These are phyloP conservation scores for Serrognathus titanus DNA, from an alignment of 2,888 invertebrate genomes.

Conservation along the genomic window DNA sequence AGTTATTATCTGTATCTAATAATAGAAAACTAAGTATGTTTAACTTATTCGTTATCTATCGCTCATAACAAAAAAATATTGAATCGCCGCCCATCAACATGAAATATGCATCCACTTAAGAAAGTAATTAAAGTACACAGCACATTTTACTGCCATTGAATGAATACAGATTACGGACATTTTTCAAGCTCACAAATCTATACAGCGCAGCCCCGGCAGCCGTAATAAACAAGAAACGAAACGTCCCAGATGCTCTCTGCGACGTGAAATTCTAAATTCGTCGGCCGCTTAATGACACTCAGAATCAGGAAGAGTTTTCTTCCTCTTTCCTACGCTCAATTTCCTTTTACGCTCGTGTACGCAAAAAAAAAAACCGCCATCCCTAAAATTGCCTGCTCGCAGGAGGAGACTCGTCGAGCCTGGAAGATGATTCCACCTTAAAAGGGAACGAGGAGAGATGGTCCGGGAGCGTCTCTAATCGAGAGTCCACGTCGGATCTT, in stretches of 20 bases:
- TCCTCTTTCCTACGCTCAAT: not conserved
- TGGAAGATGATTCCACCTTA: conserved; percentile 57
- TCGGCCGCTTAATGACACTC: not conserved
- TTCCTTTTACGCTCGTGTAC: not conserved
- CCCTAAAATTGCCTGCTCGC: not conserved
- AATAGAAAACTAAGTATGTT: too few relatives aligned
- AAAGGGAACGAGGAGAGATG: conserved; percentile 54
- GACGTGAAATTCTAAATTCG: not conserved
- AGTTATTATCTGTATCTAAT: too few relatives aligned
- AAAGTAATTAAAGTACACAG: not conserved
- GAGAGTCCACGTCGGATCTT: conserved; percentile 46
- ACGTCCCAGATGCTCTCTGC: conserved; percentile 2
- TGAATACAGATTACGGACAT: not conserved
- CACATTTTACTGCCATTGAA: not conserved
- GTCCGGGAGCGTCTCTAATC: conserved; percentile 47
- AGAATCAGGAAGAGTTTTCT: not conserved
- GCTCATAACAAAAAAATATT: too few relatives aligned
- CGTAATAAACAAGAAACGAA: not conserved
- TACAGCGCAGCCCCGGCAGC: not conserved
- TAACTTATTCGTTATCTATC: too few relatives aligned
- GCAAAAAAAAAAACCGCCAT: not conserved
- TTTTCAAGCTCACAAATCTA: not conserved
- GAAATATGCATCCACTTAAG: too few relatives aligned
- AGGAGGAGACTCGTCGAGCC: conserved; percentile 58
- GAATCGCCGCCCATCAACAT: too few relatives aligned